Evolutionary conservation across 1,140 invertebrate genomes (phyloP).

Genomic region (Hypsibius dujardini): DNA sequence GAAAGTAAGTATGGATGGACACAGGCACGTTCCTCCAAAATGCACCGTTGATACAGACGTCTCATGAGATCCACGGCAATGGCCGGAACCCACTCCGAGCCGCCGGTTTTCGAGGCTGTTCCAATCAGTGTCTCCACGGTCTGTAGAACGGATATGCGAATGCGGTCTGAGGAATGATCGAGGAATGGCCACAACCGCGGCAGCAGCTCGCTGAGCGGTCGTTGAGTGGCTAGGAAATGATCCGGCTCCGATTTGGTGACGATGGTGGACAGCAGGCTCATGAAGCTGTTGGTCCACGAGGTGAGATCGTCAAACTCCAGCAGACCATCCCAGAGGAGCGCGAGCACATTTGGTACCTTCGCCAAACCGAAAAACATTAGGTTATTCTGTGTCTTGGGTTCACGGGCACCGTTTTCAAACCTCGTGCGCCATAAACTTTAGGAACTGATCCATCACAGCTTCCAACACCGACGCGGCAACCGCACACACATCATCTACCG

Average conservation of each 20-base stretch:
- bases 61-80: conserved; percentile 64
- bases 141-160: conserved; percentile 65
- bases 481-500: conserved; percentile 77
- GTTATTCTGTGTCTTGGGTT: conserved; percentile 24
- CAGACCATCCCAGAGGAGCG: conserved; percentile 34
- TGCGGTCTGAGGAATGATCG: conserved; percentile 65
- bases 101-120: conserved; percentile 26
- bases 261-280: conserved; percentile 62
- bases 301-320: conserved; percentile 74
- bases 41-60: conserved; percentile 66
- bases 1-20: conserved; percentile 54
- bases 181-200: conserved; percentile 82
- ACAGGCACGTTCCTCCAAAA: conserved; percentile 61
- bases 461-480: conserved; percentile 74
- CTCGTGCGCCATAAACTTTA: conserved; percentile 34
- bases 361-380: not conserved
- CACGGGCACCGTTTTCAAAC: conserved; percentile 24
- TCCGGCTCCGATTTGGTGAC: conserved; percentile 22
- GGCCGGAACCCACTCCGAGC: conserved; percentile 39
- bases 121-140: conserved; percentile 56
- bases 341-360: conserved; percentile 25
- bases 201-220: conserved; percentile 41
- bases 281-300: conserved; percentile 75
- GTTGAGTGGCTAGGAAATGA: conserved; percentile 22
- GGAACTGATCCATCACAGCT: conserved; percentile 54